Conservation (phyloP, 2,888 invertebrate species). For the Sinotaia quadrata region DNA sequence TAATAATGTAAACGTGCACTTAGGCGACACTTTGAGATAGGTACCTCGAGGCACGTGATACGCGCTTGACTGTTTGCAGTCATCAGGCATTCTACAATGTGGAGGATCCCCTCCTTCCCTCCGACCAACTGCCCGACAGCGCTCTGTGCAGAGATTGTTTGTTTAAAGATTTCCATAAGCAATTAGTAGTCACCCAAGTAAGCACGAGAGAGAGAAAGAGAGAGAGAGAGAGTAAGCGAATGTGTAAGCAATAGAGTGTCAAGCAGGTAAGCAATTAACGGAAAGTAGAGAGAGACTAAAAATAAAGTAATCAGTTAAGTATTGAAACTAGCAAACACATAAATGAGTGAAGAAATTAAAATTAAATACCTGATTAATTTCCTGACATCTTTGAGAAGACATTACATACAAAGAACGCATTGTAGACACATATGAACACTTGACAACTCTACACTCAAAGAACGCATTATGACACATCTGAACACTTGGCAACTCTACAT, state of each 20-base stretch:
- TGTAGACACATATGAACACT: too few species aligned
- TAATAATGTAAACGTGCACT: too few species aligned
- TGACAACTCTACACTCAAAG: too few species aligned
- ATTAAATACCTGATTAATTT: too few species aligned
- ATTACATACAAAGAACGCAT: too few species aligned
- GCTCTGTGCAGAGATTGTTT: neutral
- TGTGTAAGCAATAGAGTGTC: neutral
- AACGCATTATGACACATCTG: too few species aligned
- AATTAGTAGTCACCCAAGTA: too few species aligned
- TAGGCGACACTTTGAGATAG: too few species aligned
- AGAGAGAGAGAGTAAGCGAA: neutral
- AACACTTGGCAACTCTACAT: too few species aligned
- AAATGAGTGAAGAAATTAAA: too few species aligned
- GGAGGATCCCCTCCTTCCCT: conserved; percentile 6
- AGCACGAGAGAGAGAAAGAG: conserved; percentile 3
- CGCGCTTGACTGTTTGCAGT: conserved; percentile 18
- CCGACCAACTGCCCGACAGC: conserved; percentile 12
- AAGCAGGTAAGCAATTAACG: neutral
- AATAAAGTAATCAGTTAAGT: neutral
- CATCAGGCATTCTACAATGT: conserved; percentile 10
- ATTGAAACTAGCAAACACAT: neutral
- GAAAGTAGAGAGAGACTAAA: conserved; percentile 14
- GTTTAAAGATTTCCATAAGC: neutral
- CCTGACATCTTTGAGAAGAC: too few species aligned
- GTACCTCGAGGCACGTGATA: conserved; percentile 22